Base-by-base conservation (phyloP, 2,888 invertebrate genomes). In the Crepidodera aurea region DNA sequence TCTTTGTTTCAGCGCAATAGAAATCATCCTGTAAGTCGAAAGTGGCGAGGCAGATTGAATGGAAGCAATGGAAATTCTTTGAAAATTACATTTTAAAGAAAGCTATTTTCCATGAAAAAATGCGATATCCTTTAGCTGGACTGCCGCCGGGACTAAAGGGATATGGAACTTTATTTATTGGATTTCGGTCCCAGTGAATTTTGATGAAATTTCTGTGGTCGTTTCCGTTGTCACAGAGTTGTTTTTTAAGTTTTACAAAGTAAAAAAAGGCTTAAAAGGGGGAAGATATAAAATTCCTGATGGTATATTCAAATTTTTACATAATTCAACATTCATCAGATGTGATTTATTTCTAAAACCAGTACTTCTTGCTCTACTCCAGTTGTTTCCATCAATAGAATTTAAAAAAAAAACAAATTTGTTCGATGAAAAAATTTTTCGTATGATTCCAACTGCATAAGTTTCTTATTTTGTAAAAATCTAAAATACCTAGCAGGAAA, bases 151-250 rank as follows among this genome's bases (percentile, higher is more conserved):
- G 34, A 34, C 34, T 10, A 34, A 34, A 34, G n/a, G 34, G 16
- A 39, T 39, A 39, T 39, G 39, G 39, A 39, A 39, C 39, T 39
- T 39, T 12, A 39, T 39, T 39, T 39, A 39, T 39, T 39, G 39
- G 39, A 39, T 39, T 39, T 39, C 39, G 39, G 39, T 39, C n/a
- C 12, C 10, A 39, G 39, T 39, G 39, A 39, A 39, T 39, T 39
- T 39, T 39, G 39, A 39, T 39, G 39, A 39, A 39, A 39, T 39
- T 39, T 39, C n/a, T 39, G 39, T 10, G 39, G 39, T 39, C 39
- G 39, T 34, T 34, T 34, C 10, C 12, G 34, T 1, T 34, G 12
- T 34, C 34, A 12, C 34, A n/a, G 34, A 34, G n/a, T 12, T 34
- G 34, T 34, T 34, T 34, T 34, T 34, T 34, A n/a, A 34, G 34